Evolutionary conservation across 1,140 invertebrate genomes (phyloP), one percentile per base, ranked within the genome.

Genomic region (Vollenhovia emeryi): DNA sequence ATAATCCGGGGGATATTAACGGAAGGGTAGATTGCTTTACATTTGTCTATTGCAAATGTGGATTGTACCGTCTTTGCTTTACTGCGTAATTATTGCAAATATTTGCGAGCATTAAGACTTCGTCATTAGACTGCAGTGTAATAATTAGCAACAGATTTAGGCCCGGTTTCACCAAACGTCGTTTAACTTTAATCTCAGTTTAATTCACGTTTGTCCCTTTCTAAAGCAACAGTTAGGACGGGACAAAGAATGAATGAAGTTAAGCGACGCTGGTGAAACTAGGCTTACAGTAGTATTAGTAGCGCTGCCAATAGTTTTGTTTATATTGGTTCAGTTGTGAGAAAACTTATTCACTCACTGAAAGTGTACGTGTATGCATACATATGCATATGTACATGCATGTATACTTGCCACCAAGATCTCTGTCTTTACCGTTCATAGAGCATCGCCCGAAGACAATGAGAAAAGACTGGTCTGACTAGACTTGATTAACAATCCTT

Each of bases 401-500:
- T 33, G n/a, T n/a, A n/a, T n/a, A n/a, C n/a, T n/a, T n/a, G 24
- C 9, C 40, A 45, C 30, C 45, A 68, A 79, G 21, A 50, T 66
- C 15, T 76, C n/a, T 64, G n/a, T n/a, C 8, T 55, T 33, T 52
- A 9, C 30, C 45, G 15, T 43, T 55, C 7, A 7, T 71, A 36
- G 30, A 82, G 36, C 2, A 52, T 68, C 36, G 36, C 40, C 24
- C 66, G 40, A 66, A 64, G 62, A 74, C 3, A 68, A 43, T 21
- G 36, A 84, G 30, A 71, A 73, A 57, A 86, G 57, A 68, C 48
- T 66, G 27, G 11, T 36, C 55, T 91, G 89, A 91, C 89, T 91
- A 91, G 90, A 88, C 74, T 86, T 86, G 66, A 9, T 55, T 13
- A 91, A 88, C 36, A 60, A 27, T 87, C 24, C 60, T 85, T 87